A percentile compares a stretch with the other conserved stretches of the same genome.
Conservation (phyloP, 92 coral and sea anemone species). For the Ricordea florida region DNA sequence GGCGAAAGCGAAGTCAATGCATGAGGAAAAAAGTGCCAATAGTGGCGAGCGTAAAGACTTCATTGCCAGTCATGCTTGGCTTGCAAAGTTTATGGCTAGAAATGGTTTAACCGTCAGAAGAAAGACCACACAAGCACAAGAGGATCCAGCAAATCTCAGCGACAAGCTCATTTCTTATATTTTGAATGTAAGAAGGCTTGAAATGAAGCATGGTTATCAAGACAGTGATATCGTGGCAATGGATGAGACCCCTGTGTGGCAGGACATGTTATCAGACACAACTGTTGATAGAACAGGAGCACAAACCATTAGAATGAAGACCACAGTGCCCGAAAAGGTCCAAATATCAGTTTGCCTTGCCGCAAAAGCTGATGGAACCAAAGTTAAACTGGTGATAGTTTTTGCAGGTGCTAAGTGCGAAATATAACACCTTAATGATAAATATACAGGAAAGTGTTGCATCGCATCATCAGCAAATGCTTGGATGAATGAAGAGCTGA, state of each 20-base stretch:
- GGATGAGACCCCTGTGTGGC: constrained; percentile 28
- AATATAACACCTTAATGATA: no score
- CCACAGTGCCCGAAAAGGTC: constrained; percentile 22
- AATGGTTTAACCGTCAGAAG: constrained; percentile 34
- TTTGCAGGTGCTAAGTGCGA: no score
- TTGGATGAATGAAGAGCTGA: not conserved
- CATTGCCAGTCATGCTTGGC: constrained; percentile 42
- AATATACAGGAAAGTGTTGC: no score
- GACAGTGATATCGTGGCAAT: constrained; percentile 32
- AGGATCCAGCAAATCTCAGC: constrained; percentile 45
- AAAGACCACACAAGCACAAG: constrained; percentile 46
- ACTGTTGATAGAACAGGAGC: constrained; percentile 22
- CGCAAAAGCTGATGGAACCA: constrained; percentile 47
- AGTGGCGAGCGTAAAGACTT: constrained; percentile 43
- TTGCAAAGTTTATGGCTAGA: constrained; percentile 59
- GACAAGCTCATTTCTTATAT: constrained; percentile 43
- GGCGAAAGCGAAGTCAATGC: constrained; percentile 41
- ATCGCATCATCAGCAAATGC: no score
- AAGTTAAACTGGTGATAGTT: no score
- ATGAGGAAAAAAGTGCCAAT: constrained; percentile 50
- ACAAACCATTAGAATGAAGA: constrained; percentile 29
- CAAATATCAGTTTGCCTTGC: constrained; percentile 44
- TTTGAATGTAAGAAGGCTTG: constrained; percentile 29
- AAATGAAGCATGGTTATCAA: constrained; percentile 2
- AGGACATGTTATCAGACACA: constrained; percentile 21